Evolutionary conservation across 2,888 invertebrate genomes (phyloP), one percentile per base, ranked within the genome.

Genomic region (Eudasyphora cyanicolor): DNA sequence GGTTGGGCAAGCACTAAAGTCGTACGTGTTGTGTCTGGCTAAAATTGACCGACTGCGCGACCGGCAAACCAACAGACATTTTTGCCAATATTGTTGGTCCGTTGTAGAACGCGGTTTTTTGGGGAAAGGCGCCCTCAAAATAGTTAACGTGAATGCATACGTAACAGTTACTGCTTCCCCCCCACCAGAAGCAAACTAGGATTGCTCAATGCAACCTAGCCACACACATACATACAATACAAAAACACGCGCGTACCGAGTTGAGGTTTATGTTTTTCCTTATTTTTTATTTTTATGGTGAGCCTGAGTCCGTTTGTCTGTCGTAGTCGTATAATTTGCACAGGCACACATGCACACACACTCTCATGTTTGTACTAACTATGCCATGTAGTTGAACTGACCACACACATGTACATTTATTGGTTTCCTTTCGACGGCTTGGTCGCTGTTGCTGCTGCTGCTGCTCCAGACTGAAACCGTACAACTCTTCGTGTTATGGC

Each of bases 331-430:
- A 27, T n/a, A n/a, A n/a, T n/a, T n/a, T n/a, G n/a, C n/a, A n/a
- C n/a, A n/a, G n/a, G n/a, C n/a, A n/a, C n/a, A n/a, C n/a, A n/a
- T n/a, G n/a, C n/a, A n/a, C n/a, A n/a, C n/a, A n/a, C n/a, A n/a
- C n/a, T n/a, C n/a, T n/a, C n/a, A n/a, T n/a, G n/a, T n/a, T n/a
- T 42, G 27, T 42, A 38, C 64, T 38, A 2, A 14, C 32, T 6
- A 57, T n/a, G n/a, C n/a, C 21, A 51, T 57, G n/a, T 57, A 4
- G 38, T 29, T 71, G 32, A 45, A 49, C 38, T 75, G 64, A 79
- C 84, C 84, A 84, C 84, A 81, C 60, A 60, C 78, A 79, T 79
- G 81, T 79, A 79, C 81, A 76, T 69, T 81, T 84, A 84, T 81
- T 79, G 81, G 84, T 84, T 84, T 80, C 78, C 83, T 76, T 57